Evolutionary conservation across 2,113 vertebrate species (phyloP).

Genomic region (Syrmaticus mikado): DNA sequence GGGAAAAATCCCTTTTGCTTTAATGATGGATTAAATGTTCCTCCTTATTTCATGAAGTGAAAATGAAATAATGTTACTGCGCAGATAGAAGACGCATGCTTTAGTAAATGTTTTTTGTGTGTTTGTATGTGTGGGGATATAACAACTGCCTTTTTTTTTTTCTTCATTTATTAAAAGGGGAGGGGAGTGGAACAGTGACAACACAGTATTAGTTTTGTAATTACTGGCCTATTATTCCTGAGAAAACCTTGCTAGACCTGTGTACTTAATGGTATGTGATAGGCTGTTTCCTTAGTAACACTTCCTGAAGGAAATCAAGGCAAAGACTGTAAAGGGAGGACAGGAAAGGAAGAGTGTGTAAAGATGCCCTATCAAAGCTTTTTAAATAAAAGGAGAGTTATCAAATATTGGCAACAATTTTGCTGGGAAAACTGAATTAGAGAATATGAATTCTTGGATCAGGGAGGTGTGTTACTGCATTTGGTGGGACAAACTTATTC

Average conservation of each 20-base stretch:
- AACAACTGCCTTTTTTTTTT: background rate
- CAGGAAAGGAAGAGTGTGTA: background rate
- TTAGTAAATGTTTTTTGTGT: background rate
- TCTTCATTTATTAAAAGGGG: background rate
- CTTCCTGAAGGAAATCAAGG: constrained; percentile 34
- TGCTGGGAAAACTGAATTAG: background rate
- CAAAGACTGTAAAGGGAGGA: background rate
- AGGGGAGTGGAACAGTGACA: no score
- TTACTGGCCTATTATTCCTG: background rate
- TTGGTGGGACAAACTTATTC: background rate
- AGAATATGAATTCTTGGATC: background rate
- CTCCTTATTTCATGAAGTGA: background rate
- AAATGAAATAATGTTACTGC: background rate
- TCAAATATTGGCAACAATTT: background rate
- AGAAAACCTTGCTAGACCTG: constrained; percentile 11
- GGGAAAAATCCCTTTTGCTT: background rate
- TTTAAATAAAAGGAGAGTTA: background rate
- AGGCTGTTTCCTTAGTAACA: constrained; percentile 58
- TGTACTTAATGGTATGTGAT: background rate
- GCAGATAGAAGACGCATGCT: background rate
- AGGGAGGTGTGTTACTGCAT: background rate
- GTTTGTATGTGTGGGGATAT: background rate
- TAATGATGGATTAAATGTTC: background rate
- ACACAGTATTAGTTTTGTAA: background rate
- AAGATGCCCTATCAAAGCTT: background rate